A percentile compares a stretch with the other conserved stretches of the same genome.
phyloP scores from a whole-genome alignment of 2,797 vertebrate species.

The Rhinophrynus dorsalis region DNA sequence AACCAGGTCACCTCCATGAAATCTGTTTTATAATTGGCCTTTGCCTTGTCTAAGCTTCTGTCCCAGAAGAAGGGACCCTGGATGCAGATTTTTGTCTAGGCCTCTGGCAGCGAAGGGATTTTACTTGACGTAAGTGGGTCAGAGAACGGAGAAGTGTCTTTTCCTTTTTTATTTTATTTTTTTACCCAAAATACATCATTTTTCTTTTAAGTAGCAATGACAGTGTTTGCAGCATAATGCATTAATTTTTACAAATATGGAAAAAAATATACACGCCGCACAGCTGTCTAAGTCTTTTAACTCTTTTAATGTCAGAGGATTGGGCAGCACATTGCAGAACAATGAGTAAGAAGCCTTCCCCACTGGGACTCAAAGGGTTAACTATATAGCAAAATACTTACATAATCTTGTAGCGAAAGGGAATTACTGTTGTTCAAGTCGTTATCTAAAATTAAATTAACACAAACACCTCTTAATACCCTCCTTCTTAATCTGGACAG shows the following conservation, averaged over 20 bases:
- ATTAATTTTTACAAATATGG: background rate
- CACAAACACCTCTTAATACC: too few relatives aligned
- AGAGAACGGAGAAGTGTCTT: background rate
- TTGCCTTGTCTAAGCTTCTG: background rate
- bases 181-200: background rate
- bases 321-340: too few relatives aligned
- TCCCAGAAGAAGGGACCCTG: background rate
- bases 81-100: background rate
- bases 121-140: constrained; percentile 24
- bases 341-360: too few relatives aligned
- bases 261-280: too few relatives aligned
- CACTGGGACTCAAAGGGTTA: too few relatives aligned
- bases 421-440: too few relatives aligned
- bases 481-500: too few relatives aligned
- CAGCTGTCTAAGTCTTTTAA: too few relatives aligned
- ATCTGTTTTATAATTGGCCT: background rate
- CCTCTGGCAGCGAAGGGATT: background rate
- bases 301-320: too few relatives aligned
- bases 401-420: too few relatives aligned
- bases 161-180: background rate
- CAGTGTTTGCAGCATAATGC: background rate
- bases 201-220: background rate
- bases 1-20: constrained; percentile 8
- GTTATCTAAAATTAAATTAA: too few relatives aligned
- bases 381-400: too few relatives aligned